phyloP scores from a whole-genome alignment of 53 echinoderm and acorn worm species.

The Paelopatides confundens region DNA sequence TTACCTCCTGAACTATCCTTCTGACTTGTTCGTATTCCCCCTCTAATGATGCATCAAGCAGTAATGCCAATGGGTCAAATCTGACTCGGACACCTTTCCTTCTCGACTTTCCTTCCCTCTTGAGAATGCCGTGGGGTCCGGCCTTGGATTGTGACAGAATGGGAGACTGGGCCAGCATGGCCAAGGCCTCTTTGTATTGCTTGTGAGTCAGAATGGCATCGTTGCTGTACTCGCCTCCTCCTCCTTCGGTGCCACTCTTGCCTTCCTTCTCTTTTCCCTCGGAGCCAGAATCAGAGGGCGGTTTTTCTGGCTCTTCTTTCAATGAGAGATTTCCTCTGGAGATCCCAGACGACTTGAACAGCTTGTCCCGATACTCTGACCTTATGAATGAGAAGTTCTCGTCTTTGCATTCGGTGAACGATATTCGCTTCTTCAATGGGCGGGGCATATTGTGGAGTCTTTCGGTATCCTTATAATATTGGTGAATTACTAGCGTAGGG shows the following conservation, averaged over 20 bases:
- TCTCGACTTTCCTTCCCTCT: slow-evolving; percentile 74
- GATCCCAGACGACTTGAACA: slow-evolving; percentile 16
- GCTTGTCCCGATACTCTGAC: slow-evolving; percentile 62
- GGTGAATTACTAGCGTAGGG: slow-evolving; percentile 72
- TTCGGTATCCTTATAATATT: slow-evolving; percentile 79
- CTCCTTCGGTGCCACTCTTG: slow-evolving; percentile 27
- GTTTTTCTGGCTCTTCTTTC: slow-evolving; percentile 31
- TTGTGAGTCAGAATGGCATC: slow-evolving; percentile 87
- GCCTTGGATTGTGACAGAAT: slow-evolving; percentile 72
- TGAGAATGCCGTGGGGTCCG: slow-evolving; percentile 76
- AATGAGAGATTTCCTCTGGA: neutral
- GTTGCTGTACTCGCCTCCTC: slow-evolving; percentile 60
- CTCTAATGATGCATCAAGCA: slow-evolving; percentile 95
- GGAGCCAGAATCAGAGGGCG: slow-evolving; percentile 27
- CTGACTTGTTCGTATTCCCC: slow-evolving; percentile 95
- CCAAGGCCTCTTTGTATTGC: slow-evolving; percentile 84
- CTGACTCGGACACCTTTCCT: slow-evolving; percentile 82
- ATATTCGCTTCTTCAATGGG: slow-evolving; percentile 89
- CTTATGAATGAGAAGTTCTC: slow-evolving; percentile 86
- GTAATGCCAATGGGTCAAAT: slow-evolving; percentile 95
- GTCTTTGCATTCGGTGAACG: slow-evolving; percentile 91
- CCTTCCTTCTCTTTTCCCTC: slow-evolving; percentile 51
- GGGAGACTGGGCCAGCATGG: slow-evolving; percentile 81
- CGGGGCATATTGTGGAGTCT: slow-evolving; percentile 95
- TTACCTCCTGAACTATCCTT: slow-evolving; percentile 93